Percentiles rank a stretch among this genome's conserved stretches.
These are phyloP conservation scores for Archocentrus centrarchus DNA, from an alignment of 2,113 vertebrate species.

Conservation along the genomic window DNA sequence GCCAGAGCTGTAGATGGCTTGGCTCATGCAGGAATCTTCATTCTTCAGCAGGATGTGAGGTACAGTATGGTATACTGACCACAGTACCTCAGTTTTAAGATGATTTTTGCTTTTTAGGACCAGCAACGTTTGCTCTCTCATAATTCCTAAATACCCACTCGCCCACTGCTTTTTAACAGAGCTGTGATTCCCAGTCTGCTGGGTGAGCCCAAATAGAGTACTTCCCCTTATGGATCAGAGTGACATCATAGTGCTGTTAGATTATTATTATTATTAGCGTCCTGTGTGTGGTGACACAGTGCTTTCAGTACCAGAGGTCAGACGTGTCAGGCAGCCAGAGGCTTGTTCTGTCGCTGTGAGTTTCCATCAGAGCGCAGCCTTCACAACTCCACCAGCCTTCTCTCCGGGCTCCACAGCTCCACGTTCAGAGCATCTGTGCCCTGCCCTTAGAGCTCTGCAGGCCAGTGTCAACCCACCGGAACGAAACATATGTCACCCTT, in stretches of 20 bases:
- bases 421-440: slow-evolving; percentile 64
- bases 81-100: slow-evolving; percentile 1
- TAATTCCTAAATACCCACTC: neutral
- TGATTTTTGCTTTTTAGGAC: neutral
- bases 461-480: slow-evolving; percentile 13
- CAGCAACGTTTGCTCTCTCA: neutral
- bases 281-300: slow-evolving; percentile 33
- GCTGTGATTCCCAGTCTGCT: neutral
- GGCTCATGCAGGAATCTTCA: slow-evolving; percentile 30
- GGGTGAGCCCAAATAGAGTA: neutral
- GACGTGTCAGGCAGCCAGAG: slow-evolving; percentile 33
- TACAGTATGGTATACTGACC: slow-evolving; percentile 17
- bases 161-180: neutral
- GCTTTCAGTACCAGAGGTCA: slow-evolving; percentile 51
- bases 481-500: slow-evolving; percentile 57
- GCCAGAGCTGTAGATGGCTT: slow-evolving; percentile 48
- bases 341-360: slow-evolving; percentile 56
- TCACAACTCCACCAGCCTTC: slow-evolving; percentile 39
- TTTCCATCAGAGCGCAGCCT: slow-evolving; percentile 36
- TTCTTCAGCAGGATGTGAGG: slow-evolving; percentile 38
- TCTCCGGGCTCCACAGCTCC: slow-evolving; percentile 25
- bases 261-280: slow-evolving; percentile 55
- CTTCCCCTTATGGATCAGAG: slow-evolving; percentile 12
- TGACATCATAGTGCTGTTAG: slow-evolving; percentile 4
- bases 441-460: slow-evolving; percentile 34